These are phyloP conservation scores for Prietella phreatophila DNA, from an alignment of 2,113 vertebrate species.

Conservation along the genomic window DNA sequence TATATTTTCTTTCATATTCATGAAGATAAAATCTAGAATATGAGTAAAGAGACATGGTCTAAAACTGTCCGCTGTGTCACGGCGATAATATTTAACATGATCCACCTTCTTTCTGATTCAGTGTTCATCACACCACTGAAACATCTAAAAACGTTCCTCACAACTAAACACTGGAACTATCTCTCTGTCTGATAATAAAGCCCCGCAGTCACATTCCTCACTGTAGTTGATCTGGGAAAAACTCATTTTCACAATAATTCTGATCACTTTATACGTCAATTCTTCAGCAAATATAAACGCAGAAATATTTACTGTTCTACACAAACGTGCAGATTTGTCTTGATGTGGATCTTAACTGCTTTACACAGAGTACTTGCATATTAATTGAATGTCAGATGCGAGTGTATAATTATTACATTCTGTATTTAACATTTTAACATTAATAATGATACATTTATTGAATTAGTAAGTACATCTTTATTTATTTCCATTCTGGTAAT, in stretches of 20 bases:
- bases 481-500: background rate
- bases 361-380: too few species aligned
- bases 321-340: background rate
- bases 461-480: background rate
- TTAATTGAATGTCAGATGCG: too few species aligned
- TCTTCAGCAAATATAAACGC: background rate
- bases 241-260: too few species aligned
- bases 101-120: too few species aligned
- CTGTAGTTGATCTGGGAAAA: background rate
- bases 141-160: too few species aligned
- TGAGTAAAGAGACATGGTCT: background rate
- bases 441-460: background rate
- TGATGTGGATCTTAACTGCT: background rate
- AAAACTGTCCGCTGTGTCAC: background rate
- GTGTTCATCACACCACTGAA: too few species aligned
- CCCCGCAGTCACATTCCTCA: background rate
- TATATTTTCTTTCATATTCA: background rate
- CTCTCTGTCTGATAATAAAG: background rate
- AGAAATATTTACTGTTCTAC: background rate
- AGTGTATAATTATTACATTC: background rate
- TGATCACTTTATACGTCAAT: too few species aligned
- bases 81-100: too few species aligned
- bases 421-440: background rate
- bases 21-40: too few species aligned
- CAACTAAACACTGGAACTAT: background rate